Percentiles rank a stretch among this genome's conserved stretches.
Conservation (phyloP, 2,888 invertebrate genomes). For the Brachynemurus nebulosus region DNA sequence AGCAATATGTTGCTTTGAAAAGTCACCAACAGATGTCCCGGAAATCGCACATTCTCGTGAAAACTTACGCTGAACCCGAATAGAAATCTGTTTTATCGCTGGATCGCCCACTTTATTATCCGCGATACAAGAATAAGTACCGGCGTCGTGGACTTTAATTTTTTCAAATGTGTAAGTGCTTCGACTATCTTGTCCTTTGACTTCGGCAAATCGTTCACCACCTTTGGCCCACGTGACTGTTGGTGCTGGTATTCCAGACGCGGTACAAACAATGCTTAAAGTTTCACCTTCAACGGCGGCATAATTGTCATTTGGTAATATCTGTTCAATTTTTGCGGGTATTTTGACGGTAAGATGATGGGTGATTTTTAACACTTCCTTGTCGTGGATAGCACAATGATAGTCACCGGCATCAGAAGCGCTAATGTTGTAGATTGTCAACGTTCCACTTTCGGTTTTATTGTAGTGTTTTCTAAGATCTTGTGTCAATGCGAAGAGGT, state of each 20-base stretch:
- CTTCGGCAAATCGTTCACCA: not conserved
- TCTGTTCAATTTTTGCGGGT: not conserved
- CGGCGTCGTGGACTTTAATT: not conserved
- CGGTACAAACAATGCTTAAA: not conserved
- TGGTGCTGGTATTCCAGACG: not conserved
- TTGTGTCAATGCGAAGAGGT: not conserved
- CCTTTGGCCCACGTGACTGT: slow-evolving; percentile 1
- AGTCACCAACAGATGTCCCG: too few species aligned
- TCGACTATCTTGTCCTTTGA: not conserved
- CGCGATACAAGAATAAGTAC: not conserved
- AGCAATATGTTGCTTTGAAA: too few species aligned
- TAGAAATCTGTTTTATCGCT: not conserved
- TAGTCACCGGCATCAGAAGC: not conserved
- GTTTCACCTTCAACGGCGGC: not conserved
- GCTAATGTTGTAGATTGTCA: not conserved
- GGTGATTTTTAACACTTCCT: not conserved
- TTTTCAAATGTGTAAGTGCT: not conserved
- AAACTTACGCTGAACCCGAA: not conserved
- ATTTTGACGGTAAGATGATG: not conserved
- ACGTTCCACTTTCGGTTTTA: not conserved
- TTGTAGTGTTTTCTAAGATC: not conserved
- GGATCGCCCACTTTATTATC: slow-evolving; percentile 1
- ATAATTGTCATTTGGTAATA: not conserved
- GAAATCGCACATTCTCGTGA: too few species aligned
- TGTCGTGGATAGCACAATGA: not conserved